Evolutionary conservation across 2,797 vertebrate species (phyloP).

Genomic region (Simalia tracyae): DNA sequence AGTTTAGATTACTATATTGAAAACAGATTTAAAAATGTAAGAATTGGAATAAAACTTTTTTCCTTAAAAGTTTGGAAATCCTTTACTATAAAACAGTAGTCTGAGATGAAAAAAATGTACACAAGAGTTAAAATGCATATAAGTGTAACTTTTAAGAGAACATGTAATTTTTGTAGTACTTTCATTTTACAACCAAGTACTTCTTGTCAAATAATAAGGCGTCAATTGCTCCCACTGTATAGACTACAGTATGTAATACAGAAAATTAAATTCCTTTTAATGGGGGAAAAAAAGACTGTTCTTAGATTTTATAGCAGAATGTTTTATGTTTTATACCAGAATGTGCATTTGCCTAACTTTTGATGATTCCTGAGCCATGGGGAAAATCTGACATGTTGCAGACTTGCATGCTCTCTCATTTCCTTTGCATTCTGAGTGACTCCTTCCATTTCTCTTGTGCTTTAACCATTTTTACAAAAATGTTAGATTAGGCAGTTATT

Average conservation of each 20-base stretch:
- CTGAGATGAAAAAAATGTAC: not conserved
- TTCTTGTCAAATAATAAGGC: conserved; percentile 2
- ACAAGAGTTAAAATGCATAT: conserved; percentile 16
- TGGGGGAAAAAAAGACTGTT: not conserved
- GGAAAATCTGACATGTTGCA: not conserved
- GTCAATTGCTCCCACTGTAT: not conserved
- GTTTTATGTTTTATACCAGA: not conserved
- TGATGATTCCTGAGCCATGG: not conserved
- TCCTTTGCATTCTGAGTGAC: not conserved
- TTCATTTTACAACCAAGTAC: not conserved
- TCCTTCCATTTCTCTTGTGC: not conserved
- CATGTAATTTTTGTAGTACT: not conserved
- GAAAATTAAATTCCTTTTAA: not conserved
- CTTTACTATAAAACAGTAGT: not conserved
- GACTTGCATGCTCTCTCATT: not conserved
- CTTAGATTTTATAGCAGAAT: not conserved
- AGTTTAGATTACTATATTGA: conserved; percentile 71
- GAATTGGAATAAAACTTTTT: conserved; percentile 37
- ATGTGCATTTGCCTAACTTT: not conserved
- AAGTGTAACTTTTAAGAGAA: not conserved
- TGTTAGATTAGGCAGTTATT: not conserved
- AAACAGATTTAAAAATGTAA: conserved; percentile 73
- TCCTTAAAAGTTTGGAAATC: not conserved
- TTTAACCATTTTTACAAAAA: not conserved
- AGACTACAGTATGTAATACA: not conserved